Base-by-base conservation (phyloP, 1,140 invertebrate species). In the Rhynchophorus ferrugineus region DNA sequence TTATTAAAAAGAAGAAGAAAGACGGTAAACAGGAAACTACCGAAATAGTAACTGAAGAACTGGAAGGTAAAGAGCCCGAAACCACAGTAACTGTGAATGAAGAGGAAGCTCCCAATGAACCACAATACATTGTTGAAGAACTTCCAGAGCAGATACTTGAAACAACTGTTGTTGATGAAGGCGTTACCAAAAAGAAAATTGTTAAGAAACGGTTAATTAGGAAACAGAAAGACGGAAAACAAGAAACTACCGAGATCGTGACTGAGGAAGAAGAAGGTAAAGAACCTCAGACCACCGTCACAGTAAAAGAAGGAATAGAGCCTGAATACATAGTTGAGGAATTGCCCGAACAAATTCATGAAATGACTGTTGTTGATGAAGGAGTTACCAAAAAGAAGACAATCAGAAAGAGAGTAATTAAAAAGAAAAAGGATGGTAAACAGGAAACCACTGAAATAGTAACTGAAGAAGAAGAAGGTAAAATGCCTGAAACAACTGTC, bases 101-200 rank as follows among this genome's bases (percentile, higher is more conserved):
- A 57, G 49, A 57, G 48, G 14, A 54, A 21, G 51, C 9, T 22
- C 62, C 17, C 57, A 62, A n/a, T 48, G 61, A 17, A n/a, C n/a
- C n/a, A n/a, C 52, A 21, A 21, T 41, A 60, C 2, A 49, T 62
- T 0, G 65, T 58, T 7, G 63, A 67, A 1, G 62, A 69, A 38
- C 56, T 72, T 17, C 66, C 71, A 58, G 68, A 72, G 60, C 69
- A 72, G 48, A 62, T 72, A 3, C 64, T 64, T 6, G 51, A 54
- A 47, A 46, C 44, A 7, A 54, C 44, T 13, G 59, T 73, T 0
- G 67, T 70, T 3, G 68, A 75, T 44, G 63, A 68, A 22, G 64
- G 65, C 3, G 58, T 63, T 42, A 57, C 59, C 3, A 49, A 55
- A 18, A 58, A 65, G 46, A 62, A 58, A 55, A 53, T 61, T 39